Base-by-base conservation (phyloP, 2,113 vertebrate species). In the Oxyura jamaicensis region DNA sequence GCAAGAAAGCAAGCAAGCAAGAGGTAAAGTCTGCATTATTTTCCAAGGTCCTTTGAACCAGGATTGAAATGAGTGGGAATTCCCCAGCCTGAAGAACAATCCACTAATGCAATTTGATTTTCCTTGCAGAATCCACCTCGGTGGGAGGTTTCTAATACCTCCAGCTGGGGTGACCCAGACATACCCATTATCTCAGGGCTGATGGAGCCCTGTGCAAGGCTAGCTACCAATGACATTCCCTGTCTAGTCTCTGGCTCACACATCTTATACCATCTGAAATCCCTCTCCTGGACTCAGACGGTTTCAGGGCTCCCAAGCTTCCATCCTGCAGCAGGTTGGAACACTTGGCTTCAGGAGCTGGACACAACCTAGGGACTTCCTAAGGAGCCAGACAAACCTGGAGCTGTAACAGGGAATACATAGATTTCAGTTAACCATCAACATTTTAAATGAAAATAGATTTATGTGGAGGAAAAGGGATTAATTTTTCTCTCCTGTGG, bases 351-450 rank as follows among this genome's bases (percentile, higher is more conserved):
- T 81, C 68, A 77, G 86, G 65, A 93, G 50, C 75, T 95, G 83
- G 88, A 93, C 94, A 46, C 56, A 93, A 94, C 88, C 83, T 93
- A 74, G 50, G 31, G 46, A 58, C 85, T 90, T 90, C 83, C 79
- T 22, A 73, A 86, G 92, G 94, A 96, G 91, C 44, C 68, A 69
- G 31, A 62, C 39, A 93, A 90, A 90, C 65, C 68, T 63, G 65
- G 65, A 71, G 28, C 10, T 74, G n/a, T 46, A 74, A 23, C 12
- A 50, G 50, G n/a, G 88, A 94, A 87, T 56, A 53, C 31, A 60
- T 26, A 58, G 74, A 72, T 91, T 91, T 91, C 56, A 41, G 83
- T 65, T 94, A 86, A 48, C 52, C 39, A 46, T 62, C 79, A 88
- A 4, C 58, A 86, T 94, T 96, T 91, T 90, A 86, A 72, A 39